Percentiles rank a stretch among this genome's conserved stretches.
phyloP scores from a whole-genome alignment of 2,888 invertebrate species.

The Listrodromus nycthemerus region DNA sequence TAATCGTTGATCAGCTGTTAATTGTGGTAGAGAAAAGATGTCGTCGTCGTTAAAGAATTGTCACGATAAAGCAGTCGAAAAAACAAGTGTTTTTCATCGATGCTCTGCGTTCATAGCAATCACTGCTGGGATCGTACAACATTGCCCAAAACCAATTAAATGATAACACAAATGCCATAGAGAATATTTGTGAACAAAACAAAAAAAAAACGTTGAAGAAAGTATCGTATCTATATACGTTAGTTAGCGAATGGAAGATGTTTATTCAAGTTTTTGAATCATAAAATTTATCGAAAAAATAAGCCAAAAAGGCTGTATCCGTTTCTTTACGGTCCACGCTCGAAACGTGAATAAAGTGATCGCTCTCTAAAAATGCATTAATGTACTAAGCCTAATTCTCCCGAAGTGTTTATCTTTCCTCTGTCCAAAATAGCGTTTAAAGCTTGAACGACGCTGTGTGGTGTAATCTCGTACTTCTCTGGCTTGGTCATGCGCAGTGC shows the following conservation, averaged over 20 bases:
- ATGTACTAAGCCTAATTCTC: background rate
- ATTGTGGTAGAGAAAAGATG: background rate
- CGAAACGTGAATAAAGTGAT: slow-evolving; percentile 54
- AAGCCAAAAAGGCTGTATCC: slow-evolving; percentile 23
- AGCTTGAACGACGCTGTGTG: background rate
- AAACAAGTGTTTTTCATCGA: slow-evolving; percentile 13
- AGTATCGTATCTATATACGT: slow-evolving; percentile 79
- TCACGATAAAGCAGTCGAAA: slow-evolving; percentile 14
- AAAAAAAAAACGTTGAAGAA: slow-evolving; percentile 78
- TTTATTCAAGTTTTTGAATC: slow-evolving; percentile 82
- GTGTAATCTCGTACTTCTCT: background rate
- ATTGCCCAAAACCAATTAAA: slow-evolving; percentile 44
- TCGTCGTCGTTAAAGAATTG: background rate
- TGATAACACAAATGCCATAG: slow-evolving; percentile 60
- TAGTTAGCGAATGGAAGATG: slow-evolving; percentile 80
- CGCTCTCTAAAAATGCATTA: slow-evolving; percentile 17
- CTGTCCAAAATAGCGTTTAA: background rate
- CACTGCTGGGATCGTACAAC: slow-evolving; percentile 55
- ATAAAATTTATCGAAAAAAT: slow-evolving; percentile 77
- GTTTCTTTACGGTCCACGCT: slow-evolving; percentile 39
- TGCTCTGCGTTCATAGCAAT: slow-evolving; percentile 52
- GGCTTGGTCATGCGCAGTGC: slow-evolving; percentile 10
- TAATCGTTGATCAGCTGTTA: slow-evolving; percentile 10
- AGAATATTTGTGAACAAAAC: slow-evolving; percentile 66
- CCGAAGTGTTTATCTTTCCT: background rate